Evolutionary conservation across 2,888 invertebrate genomes (phyloP).

Genomic region (Antheraea yamamai): DNA sequence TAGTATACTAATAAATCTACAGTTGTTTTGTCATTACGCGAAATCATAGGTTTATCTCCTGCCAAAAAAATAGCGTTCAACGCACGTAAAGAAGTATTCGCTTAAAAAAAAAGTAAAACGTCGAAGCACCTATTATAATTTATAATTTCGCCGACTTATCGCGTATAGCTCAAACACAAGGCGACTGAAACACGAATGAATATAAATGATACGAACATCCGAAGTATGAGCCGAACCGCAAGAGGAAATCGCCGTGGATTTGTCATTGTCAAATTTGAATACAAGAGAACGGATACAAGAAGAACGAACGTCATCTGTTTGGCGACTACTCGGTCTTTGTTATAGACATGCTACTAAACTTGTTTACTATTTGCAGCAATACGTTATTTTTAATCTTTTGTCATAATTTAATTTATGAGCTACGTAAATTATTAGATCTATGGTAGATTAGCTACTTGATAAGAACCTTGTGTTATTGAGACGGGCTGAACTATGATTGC

Average conservation of each 20-base stretch:
- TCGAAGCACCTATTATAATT: slow-evolving; percentile 53
- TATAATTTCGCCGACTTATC: slow-evolving; percentile 53
- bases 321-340: slow-evolving; percentile 32
- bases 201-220: slow-evolving; percentile 77
- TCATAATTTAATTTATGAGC: background rate
- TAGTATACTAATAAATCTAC: too few species aligned
- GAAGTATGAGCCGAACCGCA: slow-evolving; percentile 61
- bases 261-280: slow-evolving; percentile 81
- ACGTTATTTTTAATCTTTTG: background rate
- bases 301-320: slow-evolving; percentile 77
- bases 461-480: too few species aligned
- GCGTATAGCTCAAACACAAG: slow-evolving; percentile 55
- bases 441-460: too few species aligned
- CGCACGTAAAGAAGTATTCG: too few species aligned
- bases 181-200: slow-evolving; percentile 61
- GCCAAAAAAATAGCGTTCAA: too few species aligned
- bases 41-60: too few species aligned
- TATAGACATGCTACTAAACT: slow-evolving; percentile 22
- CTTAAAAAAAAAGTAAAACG: too few species aligned
- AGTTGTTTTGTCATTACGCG: too few species aligned
- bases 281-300: slow-evolving; percentile 69
- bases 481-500: too few species aligned
- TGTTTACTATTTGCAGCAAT: background rate
- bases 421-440: background rate
- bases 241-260: slow-evolving; percentile 74